These are phyloP conservation scores for Saguinus imperator DNA, from an alignment of 2,113 vertebrate genomes.

Conservation along the genomic window DNA sequence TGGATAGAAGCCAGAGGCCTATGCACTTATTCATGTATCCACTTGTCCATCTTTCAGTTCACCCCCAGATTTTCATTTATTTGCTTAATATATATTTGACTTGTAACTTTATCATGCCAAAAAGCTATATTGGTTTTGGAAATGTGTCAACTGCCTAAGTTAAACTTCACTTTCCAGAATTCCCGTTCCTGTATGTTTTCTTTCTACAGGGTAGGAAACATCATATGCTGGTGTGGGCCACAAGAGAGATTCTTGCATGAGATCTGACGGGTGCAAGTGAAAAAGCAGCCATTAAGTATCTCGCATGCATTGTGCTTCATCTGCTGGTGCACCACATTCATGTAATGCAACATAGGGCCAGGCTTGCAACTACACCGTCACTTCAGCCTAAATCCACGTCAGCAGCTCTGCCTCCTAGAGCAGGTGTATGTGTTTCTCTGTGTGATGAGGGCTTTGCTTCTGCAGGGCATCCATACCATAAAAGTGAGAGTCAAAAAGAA, in stretches of 20 bases:
- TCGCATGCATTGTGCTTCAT: background rate
- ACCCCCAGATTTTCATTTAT: background rate
- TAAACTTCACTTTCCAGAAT: background rate
- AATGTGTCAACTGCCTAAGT: background rate
- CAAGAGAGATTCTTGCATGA: background rate
- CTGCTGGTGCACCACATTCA: accelerated
- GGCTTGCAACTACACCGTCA: no score
- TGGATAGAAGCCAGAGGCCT: background rate
- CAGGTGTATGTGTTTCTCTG: background rate
- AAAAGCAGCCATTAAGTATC: background rate
- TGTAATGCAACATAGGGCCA: background rate
- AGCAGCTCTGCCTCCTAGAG: background rate
- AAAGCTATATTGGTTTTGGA: background rate
- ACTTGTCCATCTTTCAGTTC: background rate
- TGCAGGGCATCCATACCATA: background rate
- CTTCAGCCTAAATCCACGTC: background rate
- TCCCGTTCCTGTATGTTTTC: background rate
- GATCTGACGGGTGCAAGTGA: background rate
- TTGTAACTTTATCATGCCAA: background rate
- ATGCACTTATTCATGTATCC: background rate
- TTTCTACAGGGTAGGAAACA: background rate
- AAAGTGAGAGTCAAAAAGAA: background rate
- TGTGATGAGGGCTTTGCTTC: background rate
- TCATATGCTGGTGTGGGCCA: background rate
- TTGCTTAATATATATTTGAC: background rate